Evolutionary conservation across 1,140 invertebrate genomes (phyloP).

Genomic region (Sipha flava): DNA sequence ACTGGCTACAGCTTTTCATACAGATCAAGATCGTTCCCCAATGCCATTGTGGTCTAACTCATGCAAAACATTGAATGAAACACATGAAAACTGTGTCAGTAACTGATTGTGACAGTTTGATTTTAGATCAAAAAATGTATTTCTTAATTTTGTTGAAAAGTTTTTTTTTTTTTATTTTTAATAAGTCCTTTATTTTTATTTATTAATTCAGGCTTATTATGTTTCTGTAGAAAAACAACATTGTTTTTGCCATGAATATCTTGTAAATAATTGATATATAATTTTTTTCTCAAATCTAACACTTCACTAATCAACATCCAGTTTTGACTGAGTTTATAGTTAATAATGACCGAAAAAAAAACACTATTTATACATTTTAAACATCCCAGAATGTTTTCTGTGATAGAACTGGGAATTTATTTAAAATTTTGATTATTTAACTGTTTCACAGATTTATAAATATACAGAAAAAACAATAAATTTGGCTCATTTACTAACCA

Average conservation of each 20-base stretch:
- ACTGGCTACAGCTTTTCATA: slow-evolving; percentile 57
- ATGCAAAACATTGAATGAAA: slow-evolving; percentile 20
- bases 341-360: neutral
- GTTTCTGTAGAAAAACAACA: slow-evolving; percentile 11
- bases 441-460: neutral
- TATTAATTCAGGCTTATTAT: slow-evolving; percentile 25
- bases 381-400: neutral
- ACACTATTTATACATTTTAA: neutral
- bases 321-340: slow-evolving; percentile 25
- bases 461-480: neutral
- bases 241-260: neutral
- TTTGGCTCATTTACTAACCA: slow-evolving; percentile 1
- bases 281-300: slow-evolving; percentile 15
- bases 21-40: slow-evolving; percentile 12
- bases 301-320: neutral
- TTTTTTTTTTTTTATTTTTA: slow-evolving; percentile 17
- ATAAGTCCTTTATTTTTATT: slow-evolving; percentile 11
- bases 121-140: slow-evolving; percentile 29
- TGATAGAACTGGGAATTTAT: neutral
- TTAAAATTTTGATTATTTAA: neutral
- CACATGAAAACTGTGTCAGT: slow-evolving; percentile 22
- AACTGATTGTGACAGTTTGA: neutral
- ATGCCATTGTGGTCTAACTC: slow-evolving; percentile 24
- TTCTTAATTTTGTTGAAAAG: slow-evolving; percentile 29
- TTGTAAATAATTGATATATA: slow-evolving; percentile 18